A percentile compares a stretch with the other conserved stretches of the same genome.
Conservation (phyloP, 2,888 invertebrate species). For the Archips xylosteana region DNA sequence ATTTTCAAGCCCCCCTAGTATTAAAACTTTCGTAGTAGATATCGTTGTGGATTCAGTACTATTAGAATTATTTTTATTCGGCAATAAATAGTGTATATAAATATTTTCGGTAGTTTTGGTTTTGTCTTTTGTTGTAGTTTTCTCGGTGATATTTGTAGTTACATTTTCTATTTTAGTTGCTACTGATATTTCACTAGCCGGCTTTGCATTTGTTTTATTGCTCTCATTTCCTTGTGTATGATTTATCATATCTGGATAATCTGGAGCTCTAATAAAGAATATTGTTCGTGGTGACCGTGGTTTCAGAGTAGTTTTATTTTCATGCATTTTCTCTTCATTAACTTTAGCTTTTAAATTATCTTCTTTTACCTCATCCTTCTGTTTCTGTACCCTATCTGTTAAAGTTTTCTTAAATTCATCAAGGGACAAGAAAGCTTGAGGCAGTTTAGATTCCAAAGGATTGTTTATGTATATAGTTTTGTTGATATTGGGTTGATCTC, state of each 20-base stretch:
- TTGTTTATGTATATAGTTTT: constrained; percentile 71
- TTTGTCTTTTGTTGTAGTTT: neutral
- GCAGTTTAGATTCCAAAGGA: constrained; percentile 71
- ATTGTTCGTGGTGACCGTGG: neutral
- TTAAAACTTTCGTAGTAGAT: neutral
- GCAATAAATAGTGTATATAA: neutral
- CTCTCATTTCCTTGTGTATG: neutral
- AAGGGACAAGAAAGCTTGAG: constrained; percentile 63
- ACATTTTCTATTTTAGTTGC: neutral
- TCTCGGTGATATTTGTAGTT: neutral
- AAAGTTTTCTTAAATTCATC: constrained; percentile 67
- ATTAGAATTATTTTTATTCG: neutral
- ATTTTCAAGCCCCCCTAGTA: neutral
- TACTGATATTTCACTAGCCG: neutral
- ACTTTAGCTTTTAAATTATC: constrained; percentile 11
- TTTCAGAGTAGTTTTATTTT: neutral
- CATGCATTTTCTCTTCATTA: constrained; percentile 1
- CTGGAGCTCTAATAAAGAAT: neutral
- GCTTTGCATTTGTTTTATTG: neutral
- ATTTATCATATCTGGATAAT: neutral
- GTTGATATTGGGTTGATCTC: constrained; percentile 42
- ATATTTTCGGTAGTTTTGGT: neutral
- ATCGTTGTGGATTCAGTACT: neutral
- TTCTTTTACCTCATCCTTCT: constrained; percentile 48
- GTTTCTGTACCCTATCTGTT: constrained; percentile 48